phyloP scores from a whole-genome alignment of 2,797 vertebrate species.

The Phylloscopus collybita region DNA sequence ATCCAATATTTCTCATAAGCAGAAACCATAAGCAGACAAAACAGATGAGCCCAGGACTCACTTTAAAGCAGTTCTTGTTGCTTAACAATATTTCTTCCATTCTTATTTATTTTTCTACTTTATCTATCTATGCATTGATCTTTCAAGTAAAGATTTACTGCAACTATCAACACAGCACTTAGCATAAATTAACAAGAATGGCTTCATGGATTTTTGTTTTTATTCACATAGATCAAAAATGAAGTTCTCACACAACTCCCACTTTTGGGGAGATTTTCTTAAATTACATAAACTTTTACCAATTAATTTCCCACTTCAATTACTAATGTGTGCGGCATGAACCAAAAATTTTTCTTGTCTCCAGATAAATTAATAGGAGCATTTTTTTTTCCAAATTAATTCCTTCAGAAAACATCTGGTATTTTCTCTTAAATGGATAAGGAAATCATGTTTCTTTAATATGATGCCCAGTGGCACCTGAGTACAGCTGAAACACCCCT shows the following conservation, averaged over 20 bases:
- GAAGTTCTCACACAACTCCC: not conserved
- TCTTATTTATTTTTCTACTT: not conserved
- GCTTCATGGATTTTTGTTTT: constrained; percentile 20
- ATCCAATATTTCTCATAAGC: not conserved
- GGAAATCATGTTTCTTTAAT: not conserved
- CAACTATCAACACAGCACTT: constrained; percentile 33
- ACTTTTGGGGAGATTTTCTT: not conserved
- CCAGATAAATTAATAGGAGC: not conserved
- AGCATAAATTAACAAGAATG: constrained; percentile 43
- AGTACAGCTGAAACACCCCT: not conserved
- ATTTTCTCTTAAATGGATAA: not conserved
- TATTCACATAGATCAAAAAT: constrained; percentile 21
- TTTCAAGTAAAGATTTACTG: constrained; percentile 17
- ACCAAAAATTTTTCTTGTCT: not conserved
- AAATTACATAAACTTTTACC: not conserved
- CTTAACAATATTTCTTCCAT: not conserved
- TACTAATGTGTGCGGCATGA: not conserved
- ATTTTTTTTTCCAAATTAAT: not conserved
- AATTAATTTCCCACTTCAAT: not conserved
- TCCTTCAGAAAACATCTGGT: not conserved
- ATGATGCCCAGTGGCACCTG: too few species aligned
- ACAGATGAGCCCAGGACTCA: not conserved
- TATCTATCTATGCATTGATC: constrained; percentile 34
- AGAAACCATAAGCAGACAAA: constrained; percentile 4
- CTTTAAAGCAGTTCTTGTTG: not conserved